phyloP scores from a whole-genome alignment of 2,888 invertebrate genomes.

The Uloborus plumipes region DNA sequence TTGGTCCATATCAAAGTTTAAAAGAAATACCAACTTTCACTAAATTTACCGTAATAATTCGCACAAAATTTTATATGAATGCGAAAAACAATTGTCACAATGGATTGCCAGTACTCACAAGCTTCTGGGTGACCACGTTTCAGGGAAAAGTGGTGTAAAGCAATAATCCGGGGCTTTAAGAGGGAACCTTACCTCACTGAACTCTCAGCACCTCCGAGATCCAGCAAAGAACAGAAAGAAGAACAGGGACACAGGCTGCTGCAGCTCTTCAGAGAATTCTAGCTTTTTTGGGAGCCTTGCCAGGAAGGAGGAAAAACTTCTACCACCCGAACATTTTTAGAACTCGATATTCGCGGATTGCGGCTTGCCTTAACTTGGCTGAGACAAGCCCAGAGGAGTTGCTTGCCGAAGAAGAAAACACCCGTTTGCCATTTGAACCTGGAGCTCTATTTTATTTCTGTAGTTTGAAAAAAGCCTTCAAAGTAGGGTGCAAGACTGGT shows the following conservation, averaged over 20 bases:
- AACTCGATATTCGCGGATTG: constrained; percentile 52
- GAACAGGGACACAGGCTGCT: constrained; percentile 14
- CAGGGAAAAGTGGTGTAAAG: constrained; percentile 6
- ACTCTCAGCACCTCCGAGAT: constrained; percentile 36
- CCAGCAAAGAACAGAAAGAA: constrained; percentile 55
- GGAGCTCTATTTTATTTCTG: constrained; percentile 59
- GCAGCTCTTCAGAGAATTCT: constrained; percentile 20
- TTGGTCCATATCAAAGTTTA: too few species aligned
- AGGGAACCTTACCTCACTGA: constrained; percentile 28
- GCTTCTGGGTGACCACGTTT: not conserved
- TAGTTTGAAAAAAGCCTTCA: constrained; percentile 24
- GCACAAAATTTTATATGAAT: too few species aligned
- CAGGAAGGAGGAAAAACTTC: constrained; percentile 52
- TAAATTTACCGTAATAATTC: too few species aligned
- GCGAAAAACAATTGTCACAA: too few species aligned
- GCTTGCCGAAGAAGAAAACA: constrained; percentile 35
- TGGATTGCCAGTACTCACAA: constrained; percentile 24
- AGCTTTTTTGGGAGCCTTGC: constrained; percentile 46
- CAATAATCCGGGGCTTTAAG: constrained; percentile 28
- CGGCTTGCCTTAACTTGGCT: constrained; percentile 59
- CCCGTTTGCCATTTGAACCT: constrained; percentile 57
- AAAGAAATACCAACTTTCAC: too few species aligned
- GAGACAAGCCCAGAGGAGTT: constrained; percentile 26
- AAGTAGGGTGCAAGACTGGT: constrained; percentile 19
- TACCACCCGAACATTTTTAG: constrained; percentile 59